Evolutionary conservation across 2,888 invertebrate species (phyloP).

Genomic region (Macrophya annulata): DNA sequence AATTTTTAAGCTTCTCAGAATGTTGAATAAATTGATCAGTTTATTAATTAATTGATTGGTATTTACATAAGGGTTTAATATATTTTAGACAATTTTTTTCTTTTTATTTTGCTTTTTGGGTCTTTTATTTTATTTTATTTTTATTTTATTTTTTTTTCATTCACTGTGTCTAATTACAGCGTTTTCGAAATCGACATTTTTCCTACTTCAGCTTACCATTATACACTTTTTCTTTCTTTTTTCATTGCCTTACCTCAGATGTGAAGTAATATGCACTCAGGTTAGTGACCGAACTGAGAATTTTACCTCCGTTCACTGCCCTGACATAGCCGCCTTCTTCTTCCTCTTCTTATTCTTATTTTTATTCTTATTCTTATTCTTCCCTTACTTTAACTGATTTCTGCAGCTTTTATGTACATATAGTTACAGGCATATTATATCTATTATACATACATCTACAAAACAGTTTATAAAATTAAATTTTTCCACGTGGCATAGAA

Average conservation of each 20-base stretch:
- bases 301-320: constrained; percentile 75
- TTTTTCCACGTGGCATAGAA: background rate
- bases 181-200: background rate
- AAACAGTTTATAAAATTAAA: background rate
- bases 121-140: background rate
- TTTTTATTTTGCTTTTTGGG: no score
- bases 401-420: background rate
- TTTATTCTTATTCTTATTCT: constrained; percentile 33
- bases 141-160: background rate
- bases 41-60: background rate
- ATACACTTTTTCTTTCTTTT: background rate
- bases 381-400: background rate
- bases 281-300: constrained; percentile 75
- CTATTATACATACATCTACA: background rate
- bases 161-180: background rate
- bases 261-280: constrained; percentile 78
- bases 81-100: background rate
- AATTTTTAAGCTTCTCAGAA: background rate
- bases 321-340: constrained; percentile 57
- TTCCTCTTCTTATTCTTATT: constrained; percentile 56
- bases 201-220: background rate
- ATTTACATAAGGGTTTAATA: background rate
- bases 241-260: constrained; percentile 63
- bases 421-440: background rate
- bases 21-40: background rate